Conservation (phyloP, 23 tunicate species). For the Trididemnum clinides region DNA sequence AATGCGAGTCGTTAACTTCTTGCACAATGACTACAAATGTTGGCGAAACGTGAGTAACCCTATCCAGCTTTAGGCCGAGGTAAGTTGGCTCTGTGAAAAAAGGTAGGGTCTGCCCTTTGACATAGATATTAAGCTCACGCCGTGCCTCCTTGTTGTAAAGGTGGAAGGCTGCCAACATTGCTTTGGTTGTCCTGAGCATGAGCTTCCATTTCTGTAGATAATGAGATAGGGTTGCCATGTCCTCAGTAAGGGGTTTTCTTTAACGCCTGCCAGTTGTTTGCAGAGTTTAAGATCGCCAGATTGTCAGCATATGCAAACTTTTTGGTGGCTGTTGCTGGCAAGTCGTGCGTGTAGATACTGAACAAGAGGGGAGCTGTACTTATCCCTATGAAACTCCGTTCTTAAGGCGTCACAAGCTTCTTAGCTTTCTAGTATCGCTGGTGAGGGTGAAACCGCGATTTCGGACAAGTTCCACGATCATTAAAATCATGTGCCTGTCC, state of each 20-base stretch:
- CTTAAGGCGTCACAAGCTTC: background rate
- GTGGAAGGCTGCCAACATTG: slow-evolving; percentile 2
- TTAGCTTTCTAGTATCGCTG: too few relatives aligned
- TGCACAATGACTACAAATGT: too few relatives aligned
- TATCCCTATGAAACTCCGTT: background rate
- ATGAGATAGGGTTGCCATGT: background rate
- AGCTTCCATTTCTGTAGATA: background rate
- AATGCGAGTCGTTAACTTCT: background rate
- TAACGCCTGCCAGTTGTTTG: too few relatives aligned
- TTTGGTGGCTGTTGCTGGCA: background rate
- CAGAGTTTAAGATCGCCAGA: too few relatives aligned
- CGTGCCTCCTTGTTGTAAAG: slow-evolving; percentile 20
- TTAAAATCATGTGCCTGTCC: background rate
- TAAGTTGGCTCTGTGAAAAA: background rate
- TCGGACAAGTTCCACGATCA: background rate
- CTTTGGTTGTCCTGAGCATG: background rate
- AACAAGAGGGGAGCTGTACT: background rate
- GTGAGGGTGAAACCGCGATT: background rate
- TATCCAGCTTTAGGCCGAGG: background rate
- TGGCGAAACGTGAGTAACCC: background rate
- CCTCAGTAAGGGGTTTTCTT: background rate
- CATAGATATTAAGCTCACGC: too few relatives aligned
- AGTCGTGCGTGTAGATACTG: background rate
- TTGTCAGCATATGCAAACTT: too few relatives aligned
- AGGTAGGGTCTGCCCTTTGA: background rate